Base-by-base conservation (phyloP, 2,888 invertebrate species). In the Conus canariensis region DNA sequence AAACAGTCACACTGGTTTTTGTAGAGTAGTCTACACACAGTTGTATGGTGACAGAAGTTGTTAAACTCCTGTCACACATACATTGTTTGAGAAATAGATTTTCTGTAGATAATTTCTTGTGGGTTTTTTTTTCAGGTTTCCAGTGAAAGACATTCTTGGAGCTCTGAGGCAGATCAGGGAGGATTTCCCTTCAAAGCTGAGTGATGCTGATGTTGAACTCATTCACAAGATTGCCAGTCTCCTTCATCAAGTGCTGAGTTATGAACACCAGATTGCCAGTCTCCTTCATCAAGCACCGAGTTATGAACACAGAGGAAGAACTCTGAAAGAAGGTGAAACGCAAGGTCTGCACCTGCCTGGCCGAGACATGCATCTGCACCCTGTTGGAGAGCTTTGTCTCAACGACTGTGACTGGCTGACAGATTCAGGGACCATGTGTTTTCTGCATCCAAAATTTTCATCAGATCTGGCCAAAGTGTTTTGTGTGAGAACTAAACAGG, bases 341-440 rank as follows among this genome's bases (percentile, higher is more conserved):
- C 10, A 14, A 9, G n/a, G 22, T 12, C 16, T 87, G 22, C 56
- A 87, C 22, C 30, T 87, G 74, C 87, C 87, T 10, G 87, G 25
- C 87, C 30, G 56, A 74, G 56, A 87, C 70, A 6, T 7, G 56
- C n/a, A 58, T 7, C 58, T 87, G 45, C 74, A 64, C 19, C 74
- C 74, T 12, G 87, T 87, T 12, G 22, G 56, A 30, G 87, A 87
- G 12, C 74, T 87, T 45, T 87, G 87, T 58, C 87, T 87, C 12
- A n/a, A 87, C 56, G 87, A 87, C 58, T 87, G 87, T 74, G 74
- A 87, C 12, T 87, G 87, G 87, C 70, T 87, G 56, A 12, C 16
- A 22, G 87, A 70, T 10, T 87, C 87, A 6, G 22, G 19, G 12
- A 60, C 87, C 87, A 87, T 70, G 87, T 22, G 14, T 10, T 87